Evolutionary conservation across 1,140 invertebrate species (phyloP), one percentile per base, ranked within the genome.

Genomic region (Dolichoris vasculosae): DNA sequence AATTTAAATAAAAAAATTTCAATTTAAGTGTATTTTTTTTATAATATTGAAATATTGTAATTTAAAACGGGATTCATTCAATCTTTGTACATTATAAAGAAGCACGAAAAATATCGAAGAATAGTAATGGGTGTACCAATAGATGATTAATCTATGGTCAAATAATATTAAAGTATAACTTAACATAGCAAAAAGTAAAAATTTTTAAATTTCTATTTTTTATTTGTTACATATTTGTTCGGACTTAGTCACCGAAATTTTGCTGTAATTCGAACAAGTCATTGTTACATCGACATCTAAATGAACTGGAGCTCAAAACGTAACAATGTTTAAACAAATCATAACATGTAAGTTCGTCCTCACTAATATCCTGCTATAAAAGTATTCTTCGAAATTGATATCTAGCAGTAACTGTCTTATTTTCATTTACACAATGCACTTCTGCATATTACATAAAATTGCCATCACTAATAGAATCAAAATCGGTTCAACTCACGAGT

Each of bases 151-250:
- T 85, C 30, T 40, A 63, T 15, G 48, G n/a, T 71, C 63, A 73
- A 64, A 40, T 86, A 13, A 69, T 71, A 48, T n/a, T 86, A 83
- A 86, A 86, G 63, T 86, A 77, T 85, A 71, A 87, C 78, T 77
- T 85, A 82, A 46, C 69, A n/a, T 76, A 82, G 46, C 76, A 82
- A 76, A 85, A 6, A 81, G 78, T 64, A 48, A 82, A n/a, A 87
- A 86, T 77, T 89, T 78, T 91, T 86, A 86, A 87, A 92, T 87
- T 86, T 90, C 86, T 91, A 87, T 91, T 92, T 84, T 92, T 93
- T 93, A 92, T 93, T 93, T 93, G 92, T 93, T 93, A 90, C 93
- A 93, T 93, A 93, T 93, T 93, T 93, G 91, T 93, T 93, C 91
- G 91, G 91, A 91, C 89, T 91, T 92, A 91, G 93, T 91, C 92